Percentiles rank a stretch among this genome's conserved stretches.
These are phyloP conservation scores for Tromatobia lineatoria DNA, from an alignment of 2,888 invertebrate genomes.

Conservation along the genomic window DNA sequence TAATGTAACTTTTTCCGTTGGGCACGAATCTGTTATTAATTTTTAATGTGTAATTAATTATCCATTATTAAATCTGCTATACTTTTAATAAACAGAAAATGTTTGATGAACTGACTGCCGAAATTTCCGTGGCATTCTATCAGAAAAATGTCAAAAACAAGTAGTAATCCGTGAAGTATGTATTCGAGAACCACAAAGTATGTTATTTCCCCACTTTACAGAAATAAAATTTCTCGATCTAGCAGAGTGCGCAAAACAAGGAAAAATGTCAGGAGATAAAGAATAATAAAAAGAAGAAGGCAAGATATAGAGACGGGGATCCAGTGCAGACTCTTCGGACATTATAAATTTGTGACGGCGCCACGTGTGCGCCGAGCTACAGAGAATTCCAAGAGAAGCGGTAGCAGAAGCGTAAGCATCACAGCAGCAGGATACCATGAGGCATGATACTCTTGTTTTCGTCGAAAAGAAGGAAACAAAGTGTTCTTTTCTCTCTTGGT, in stretches of 20 bases:
- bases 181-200: not conserved
- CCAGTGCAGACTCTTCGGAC: constrained; percentile 55
- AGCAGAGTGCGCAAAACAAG: constrained; percentile 17
- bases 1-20: too few species aligned
- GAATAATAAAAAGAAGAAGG: constrained; percentile 16
- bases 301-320: constrained; percentile 27
- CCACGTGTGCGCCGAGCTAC: constrained; percentile 32
- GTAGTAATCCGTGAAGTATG: not conserved
- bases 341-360: constrained; percentile 66
- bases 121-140: not conserved
- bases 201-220: constrained; percentile 24
- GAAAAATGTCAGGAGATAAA: constrained; percentile 8
- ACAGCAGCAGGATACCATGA: constrained; percentile 34
- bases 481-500: constrained; percentile 46
- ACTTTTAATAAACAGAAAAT: too few species aligned
- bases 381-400: not conserved
- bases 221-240: constrained; percentile 20
- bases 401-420: constrained; percentile 20
- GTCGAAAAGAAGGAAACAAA: constrained; percentile 61
- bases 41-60: too few species aligned
- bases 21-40: too few species aligned
- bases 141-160: not conserved
- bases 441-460: constrained; percentile 66
- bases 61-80: too few species aligned
- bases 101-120: too few species aligned